Conservation (phyloP, 1,140 invertebrate species). For the Drosophila pseudoananassae region DNA sequence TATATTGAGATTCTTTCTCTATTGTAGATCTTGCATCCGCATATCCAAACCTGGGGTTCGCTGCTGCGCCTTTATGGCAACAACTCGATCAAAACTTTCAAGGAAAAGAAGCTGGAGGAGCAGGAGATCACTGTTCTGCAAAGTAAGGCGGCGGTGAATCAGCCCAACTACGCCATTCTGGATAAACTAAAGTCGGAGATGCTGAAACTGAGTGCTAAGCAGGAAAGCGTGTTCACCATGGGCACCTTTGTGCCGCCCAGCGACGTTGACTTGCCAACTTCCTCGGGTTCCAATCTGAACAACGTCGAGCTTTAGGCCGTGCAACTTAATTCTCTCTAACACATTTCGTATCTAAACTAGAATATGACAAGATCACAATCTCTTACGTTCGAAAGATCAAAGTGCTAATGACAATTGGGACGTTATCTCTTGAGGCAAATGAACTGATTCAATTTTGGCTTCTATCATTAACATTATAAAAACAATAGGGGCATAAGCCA, state of each 20-base stretch:
- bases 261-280: conserved; percentile 88
- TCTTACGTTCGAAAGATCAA: not conserved
- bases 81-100: conserved; percentile 95
- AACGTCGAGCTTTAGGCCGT: conserved; percentile 85
- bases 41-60: conserved; percentile 97
- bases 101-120: conserved; percentile 97
- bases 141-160: conserved; percentile 94
- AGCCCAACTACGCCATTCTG: conserved; percentile 96
- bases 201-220: conserved; percentile 90
- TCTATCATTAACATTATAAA: not conserved
- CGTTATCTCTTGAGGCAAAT: conserved; percentile 17
- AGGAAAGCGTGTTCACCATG: conserved; percentile 89
- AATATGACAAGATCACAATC: conserved; percentile 7
- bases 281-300: conserved; percentile 89
- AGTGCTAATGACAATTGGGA: conserved; percentile 4
- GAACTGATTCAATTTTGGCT: conserved; percentile 19
- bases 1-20: not conserved
- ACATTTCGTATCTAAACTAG: conserved; percentile 6
- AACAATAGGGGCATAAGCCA: conserved; percentile 9
- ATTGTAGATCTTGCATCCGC: conserved; percentile 91
- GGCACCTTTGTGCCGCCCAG: conserved; percentile 89
- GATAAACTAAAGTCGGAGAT: conserved; percentile 96
- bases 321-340: conserved; percentile 10
- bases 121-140: conserved; percentile 96
- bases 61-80: conserved; percentile 96